Evolutionary conservation across 2,797 vertebrate genomes (phyloP), one percentile per base, ranked within the genome.

Genomic region (Lithobates sylvaticus): DNA sequence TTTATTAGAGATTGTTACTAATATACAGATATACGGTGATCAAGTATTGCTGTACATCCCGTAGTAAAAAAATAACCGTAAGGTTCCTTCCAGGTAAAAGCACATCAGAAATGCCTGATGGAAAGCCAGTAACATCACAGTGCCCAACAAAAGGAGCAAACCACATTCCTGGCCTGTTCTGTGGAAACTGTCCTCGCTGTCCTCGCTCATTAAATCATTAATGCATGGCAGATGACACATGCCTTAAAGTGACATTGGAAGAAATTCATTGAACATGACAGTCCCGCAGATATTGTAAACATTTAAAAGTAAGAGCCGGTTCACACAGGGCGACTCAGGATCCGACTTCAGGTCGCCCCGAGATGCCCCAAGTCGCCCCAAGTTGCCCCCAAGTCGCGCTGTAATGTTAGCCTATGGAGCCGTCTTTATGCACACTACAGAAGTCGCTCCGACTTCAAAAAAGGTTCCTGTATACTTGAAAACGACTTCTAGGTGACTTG

Each of bases 1-100:
- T 72, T 73, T 78, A 85, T 85, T 85, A 74, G 64, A 47, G 44
- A 81, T 71, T 50, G 76, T 79, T 85, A 72, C 67, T 58, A 73
- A 36, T 81, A 61, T 81, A 72, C 79, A 72, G 79, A 73, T 68
- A 70, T 42, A 29, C 47, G 2, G 8, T 54, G 67, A 70, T 69
- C 72, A 44, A 34, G 26, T 7, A 21, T 18, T 27, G 26, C 23
- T 27, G 34, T 71, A 39, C 69, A 71, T 7, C 34, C 29, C 8
- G 9, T 69, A n/a, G 26, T 65, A 65, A 79, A 65, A 79, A 78
- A 68, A 47, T 44, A 79, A 50, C 68, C 68, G 36, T 72, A 27
- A 58, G 10, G 26, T 29, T 47, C 68, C 29, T 58, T 81, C 7
- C 78, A 81, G 79, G 79, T 81, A 81, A 58, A 71, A 61, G 70